Evolutionary conservation across 2,888 invertebrate species (phyloP).

Genomic region (Nephrotoma flavescens): DNA sequence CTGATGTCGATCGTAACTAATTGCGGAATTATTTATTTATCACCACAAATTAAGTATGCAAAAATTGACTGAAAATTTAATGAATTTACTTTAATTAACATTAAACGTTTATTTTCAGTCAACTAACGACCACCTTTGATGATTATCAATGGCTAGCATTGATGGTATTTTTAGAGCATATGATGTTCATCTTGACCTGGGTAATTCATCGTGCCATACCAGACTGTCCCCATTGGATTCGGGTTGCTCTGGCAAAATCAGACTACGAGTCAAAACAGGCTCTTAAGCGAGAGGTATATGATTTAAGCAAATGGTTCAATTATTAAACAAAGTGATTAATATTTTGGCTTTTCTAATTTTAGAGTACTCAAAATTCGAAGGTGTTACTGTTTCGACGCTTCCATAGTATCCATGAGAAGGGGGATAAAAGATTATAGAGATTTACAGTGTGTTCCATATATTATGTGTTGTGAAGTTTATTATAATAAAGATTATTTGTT

Average conservation of each 20-base stretch:
- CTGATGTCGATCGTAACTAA: slow-evolving; percentile 61
- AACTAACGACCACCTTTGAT: slow-evolving; percentile 22
- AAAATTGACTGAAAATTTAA: not conserved
- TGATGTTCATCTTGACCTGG: slow-evolving; percentile 47
- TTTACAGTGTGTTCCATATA: not conserved
- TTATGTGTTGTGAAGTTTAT: not conserved
- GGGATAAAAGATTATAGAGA: not conserved
- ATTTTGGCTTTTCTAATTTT: not conserved
- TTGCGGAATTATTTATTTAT: slow-evolving; percentile 54
- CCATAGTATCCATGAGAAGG: not conserved
- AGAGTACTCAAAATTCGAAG: slow-evolving; percentile 3
- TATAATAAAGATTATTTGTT: not conserved
- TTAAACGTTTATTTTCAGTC: slow-evolving; percentile 16
- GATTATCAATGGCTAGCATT: slow-evolving; percentile 23
- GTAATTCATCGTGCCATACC: slow-evolving; percentile 51
- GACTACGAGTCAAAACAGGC: slow-evolving; percentile 48
- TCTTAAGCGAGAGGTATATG: slow-evolving; percentile 29
- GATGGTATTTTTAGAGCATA: slow-evolving; percentile 54
- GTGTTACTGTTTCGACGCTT: not conserved
- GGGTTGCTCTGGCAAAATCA: slow-evolving; percentile 42
- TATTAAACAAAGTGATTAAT: not conserved
- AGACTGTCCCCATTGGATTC: slow-evolving; percentile 53
- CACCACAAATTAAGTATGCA: slow-evolving; percentile 41
- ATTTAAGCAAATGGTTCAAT: not conserved
- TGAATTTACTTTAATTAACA: not conserved